These are phyloP conservation scores for Margarornis squamiger DNA, from an alignment of 2,797 vertebrate genomes.

Conservation along the genomic window DNA sequence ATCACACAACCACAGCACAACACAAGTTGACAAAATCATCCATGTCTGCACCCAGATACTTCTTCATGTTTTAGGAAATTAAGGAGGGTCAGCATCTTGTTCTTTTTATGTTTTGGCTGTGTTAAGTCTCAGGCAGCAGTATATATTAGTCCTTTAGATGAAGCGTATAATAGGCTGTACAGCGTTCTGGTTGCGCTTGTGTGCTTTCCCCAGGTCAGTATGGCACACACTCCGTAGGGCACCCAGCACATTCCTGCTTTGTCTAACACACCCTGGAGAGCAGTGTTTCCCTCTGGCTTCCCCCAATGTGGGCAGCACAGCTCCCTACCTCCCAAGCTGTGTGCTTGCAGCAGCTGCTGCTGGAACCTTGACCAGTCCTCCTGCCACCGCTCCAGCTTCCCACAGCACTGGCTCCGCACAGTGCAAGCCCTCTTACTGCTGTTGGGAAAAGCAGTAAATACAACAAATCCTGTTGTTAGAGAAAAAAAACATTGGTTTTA, in stretches of 20 bases:
- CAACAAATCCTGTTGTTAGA: background rate
- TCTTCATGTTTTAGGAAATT: background rate
- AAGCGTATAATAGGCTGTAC: background rate
- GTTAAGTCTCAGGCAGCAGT: background rate
- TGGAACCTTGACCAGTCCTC: accelerated
- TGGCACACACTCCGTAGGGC: background rate
- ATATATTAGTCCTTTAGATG: background rate
- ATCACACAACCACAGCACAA: background rate
- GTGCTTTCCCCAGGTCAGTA: background rate
- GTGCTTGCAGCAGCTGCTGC: background rate
- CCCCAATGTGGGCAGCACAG: background rate
- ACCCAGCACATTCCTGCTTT: background rate
- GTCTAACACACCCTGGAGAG: background rate
- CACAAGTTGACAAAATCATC: background rate
- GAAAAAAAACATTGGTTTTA: background rate
- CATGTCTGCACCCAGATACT: background rate
- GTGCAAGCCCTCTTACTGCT: background rate
- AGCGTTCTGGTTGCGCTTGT: background rate
- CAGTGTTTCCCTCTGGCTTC: background rate
- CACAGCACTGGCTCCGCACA: accelerated
- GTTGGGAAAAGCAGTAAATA: background rate
- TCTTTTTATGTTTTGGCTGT: background rate
- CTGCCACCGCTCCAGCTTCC: background rate
- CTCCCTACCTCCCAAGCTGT: background rate
- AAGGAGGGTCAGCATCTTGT: background rate